Evolutionary conservation across 2,888 invertebrate genomes (phyloP).

Genomic region (Stegophylla sp.): DNA sequence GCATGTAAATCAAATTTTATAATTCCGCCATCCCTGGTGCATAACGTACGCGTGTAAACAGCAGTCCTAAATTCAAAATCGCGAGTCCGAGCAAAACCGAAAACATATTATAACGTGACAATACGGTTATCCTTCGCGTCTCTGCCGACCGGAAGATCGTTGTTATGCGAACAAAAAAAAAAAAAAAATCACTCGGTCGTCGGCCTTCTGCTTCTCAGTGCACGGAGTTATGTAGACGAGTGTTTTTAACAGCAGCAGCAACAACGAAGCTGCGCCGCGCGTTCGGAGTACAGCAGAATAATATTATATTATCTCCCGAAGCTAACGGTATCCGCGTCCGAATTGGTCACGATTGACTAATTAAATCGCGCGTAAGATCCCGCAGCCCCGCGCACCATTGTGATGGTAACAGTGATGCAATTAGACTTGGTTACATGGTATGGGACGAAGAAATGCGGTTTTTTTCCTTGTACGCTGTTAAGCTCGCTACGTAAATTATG

Average conservation of each 20-base stretch:
- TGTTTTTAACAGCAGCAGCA: background rate
- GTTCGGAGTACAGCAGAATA: background rate
- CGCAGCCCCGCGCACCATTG: background rate
- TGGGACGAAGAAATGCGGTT: background rate
- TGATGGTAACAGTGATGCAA: background rate
- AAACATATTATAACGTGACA: background rate
- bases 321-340: constrained; percentile 28
- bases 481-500: too few species aligned
- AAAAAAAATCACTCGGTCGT: background rate
- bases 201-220: too few species aligned
- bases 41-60: too few species aligned
- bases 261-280: background rate
- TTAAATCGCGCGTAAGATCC: background rate
- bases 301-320: background rate
- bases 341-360: constrained; percentile 44
- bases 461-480: background rate
- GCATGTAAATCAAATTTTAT: too few species aligned
- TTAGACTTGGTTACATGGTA: background rate
- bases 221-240: too few species aligned
- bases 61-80: too few species aligned
- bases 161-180: background rate
- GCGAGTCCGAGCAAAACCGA: too few species aligned
- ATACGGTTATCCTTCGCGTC: background rate
- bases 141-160: background rate
- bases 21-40: too few species aligned